Conservation (phyloP, 2,888 invertebrate species). For the Julus scandinavius region DNA sequence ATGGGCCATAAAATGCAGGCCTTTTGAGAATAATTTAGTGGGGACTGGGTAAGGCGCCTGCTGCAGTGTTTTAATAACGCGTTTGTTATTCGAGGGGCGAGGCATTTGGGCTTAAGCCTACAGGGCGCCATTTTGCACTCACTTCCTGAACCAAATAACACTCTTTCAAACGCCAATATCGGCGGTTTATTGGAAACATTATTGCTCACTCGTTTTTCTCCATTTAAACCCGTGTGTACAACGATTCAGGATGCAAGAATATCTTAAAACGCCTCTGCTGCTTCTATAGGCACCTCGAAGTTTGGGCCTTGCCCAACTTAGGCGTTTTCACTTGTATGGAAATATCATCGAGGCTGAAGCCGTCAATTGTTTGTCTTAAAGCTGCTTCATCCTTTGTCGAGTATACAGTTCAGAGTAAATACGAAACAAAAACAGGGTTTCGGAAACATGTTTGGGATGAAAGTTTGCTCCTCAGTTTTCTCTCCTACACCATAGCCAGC, state of each 20-base stretch:
- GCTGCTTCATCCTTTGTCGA: too few relatives aligned
- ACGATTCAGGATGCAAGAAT: not conserved
- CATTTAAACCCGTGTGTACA: not conserved
- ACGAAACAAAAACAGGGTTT: too few relatives aligned
- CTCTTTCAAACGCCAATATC: not conserved
- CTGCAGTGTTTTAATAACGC: not conserved
- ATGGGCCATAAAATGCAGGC: not conserved
- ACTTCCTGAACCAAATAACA: not conserved
- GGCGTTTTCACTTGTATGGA: too few relatives aligned
- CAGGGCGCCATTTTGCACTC: not conserved
- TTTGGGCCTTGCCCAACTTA: not conserved
- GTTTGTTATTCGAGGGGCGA: not conserved
- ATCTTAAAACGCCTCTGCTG: not conserved
- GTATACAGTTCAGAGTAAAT: too few relatives aligned
- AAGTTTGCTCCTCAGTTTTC: too few relatives aligned
- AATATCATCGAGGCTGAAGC: too few relatives aligned
- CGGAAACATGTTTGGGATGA: too few relatives aligned
- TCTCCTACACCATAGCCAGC: too few relatives aligned
- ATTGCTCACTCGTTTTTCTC: not conserved
- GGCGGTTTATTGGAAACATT: not conserved
- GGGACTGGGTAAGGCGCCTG: not conserved
- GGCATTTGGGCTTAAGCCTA: not conserved
- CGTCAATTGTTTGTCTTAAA: too few relatives aligned
- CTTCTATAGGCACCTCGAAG: not conserved
- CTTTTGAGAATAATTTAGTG: not conserved